Conservation (phyloP, 2,888 invertebrate genomes). For the Melieria omissa region DNA sequence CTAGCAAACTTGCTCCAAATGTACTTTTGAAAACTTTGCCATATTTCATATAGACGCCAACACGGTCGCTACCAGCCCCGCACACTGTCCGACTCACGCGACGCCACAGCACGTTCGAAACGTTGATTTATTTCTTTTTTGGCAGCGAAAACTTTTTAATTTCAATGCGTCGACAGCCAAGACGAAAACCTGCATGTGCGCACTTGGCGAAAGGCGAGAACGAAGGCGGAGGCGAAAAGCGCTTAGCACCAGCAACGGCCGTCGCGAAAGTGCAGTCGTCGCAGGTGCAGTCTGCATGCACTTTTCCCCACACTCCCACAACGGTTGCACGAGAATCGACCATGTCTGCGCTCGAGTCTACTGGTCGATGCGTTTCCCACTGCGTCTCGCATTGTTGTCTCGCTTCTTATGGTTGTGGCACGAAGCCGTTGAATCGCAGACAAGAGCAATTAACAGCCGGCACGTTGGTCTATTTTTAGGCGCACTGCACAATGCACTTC, state of each 20-base stretch:
- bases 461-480: background rate
- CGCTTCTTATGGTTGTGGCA: no score
- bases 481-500: background rate
- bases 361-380: no score
- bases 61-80: background rate
- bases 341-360: no score
- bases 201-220: no score
- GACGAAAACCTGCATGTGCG: no score
- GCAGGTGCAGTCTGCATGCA: no score
- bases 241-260: no score
- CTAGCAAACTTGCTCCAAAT: constrained; percentile 27
- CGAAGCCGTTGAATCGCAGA: constrained; percentile 2
- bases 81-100: background rate
- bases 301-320: no score
- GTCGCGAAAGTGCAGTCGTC: no score
- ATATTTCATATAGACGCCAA: background rate
- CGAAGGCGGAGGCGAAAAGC: background rate
- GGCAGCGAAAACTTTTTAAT: constrained; percentile 35
- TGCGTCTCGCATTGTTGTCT: no score
- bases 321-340: no score
- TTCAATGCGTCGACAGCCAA: constrained; percentile 6
- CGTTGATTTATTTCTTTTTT: constrained; percentile 4
- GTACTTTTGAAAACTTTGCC: constrained; percentile 8
- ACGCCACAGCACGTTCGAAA: background rate
- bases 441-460: constrained; percentile 28